Conservation (phyloP, 2,113 vertebrate genomes). For the Collichthys lucidus region DNA sequence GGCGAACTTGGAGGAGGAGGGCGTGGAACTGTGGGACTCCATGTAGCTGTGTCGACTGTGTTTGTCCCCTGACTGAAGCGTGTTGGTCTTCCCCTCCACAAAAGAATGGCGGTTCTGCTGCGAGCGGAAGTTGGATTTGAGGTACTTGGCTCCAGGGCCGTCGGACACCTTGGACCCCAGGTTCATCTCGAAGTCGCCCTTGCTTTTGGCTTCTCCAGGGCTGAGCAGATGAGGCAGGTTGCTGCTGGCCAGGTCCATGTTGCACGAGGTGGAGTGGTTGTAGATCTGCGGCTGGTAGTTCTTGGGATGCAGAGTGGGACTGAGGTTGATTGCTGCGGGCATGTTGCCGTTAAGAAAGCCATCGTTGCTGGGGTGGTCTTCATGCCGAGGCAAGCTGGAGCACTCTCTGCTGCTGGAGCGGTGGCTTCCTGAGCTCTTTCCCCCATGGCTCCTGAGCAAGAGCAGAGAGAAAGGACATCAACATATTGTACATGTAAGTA, state of each 20-base stretch:
- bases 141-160: slow-evolving; percentile 94
- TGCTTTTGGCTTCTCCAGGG: slow-evolving; percentile 90
- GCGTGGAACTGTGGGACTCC: slow-evolving; percentile 85
- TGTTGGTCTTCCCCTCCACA: slow-evolving; percentile 94
- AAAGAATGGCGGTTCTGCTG: slow-evolving; percentile 97
- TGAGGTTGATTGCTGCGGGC: slow-evolving; percentile 88
- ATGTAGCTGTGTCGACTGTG: slow-evolving; percentile 92
- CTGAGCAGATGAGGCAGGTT: slow-evolving; percentile 95
- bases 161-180: slow-evolving; percentile 89
- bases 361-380: slow-evolving; percentile 90
- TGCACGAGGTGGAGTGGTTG: slow-evolving; percentile 89
- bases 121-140: slow-evolving; percentile 94
- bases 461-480: not conserved
- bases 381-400: slow-evolving; percentile 91
- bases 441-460: slow-evolving; percentile 89
- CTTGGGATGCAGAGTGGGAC: slow-evolving; percentile 93
- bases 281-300: slow-evolving; percentile 89
- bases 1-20: slow-evolving; percentile 87
- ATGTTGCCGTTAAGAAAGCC: slow-evolving; percentile 94
- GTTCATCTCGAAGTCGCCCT: slow-evolving; percentile 92
- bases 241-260: slow-evolving; percentile 93
- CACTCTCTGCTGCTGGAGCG: slow-evolving; percentile 97
- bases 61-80: slow-evolving; percentile 92
- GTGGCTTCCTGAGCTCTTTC: slow-evolving; percentile 93
- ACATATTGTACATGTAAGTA: not conserved